A percentile compares a stretch with the other conserved stretches of the same genome.
phyloP scores from a whole-genome alignment of 2,113 vertebrate species.

The Pituophis catenifer region DNA sequence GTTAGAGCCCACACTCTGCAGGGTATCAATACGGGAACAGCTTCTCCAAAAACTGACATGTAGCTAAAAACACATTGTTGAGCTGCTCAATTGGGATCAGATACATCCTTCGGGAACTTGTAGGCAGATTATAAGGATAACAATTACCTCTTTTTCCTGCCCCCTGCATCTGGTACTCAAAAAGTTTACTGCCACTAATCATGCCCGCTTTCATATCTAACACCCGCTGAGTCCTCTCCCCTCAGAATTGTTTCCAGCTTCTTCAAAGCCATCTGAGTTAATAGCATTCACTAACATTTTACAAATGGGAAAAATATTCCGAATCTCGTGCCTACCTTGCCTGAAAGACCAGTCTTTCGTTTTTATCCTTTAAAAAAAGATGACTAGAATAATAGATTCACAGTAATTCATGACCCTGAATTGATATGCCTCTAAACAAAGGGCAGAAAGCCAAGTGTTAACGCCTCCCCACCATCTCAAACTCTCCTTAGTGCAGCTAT shows the following conservation, averaged over 20 bases:
- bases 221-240: neutral
- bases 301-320: neutral
- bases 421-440: slow-evolving; percentile 34
- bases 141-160: neutral
- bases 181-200: neutral
- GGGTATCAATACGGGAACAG: neutral
- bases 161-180: neutral
- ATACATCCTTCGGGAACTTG: neutral
- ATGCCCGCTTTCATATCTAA: neutral
- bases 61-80: neutral
- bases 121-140: no score
- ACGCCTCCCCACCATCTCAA: neutral
- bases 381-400: neutral
- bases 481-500: slow-evolving; percentile 65
- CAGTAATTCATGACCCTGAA: neutral
- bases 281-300: neutral
- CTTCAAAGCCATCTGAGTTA: neutral
- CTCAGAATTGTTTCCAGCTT: neutral
- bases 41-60: neutral
- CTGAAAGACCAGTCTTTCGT: neutral
- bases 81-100: neutral
- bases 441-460: slow-evolving; percentile 38
- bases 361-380: neutral
- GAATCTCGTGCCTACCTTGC: neutral
- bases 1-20: neutral